Conservation (phyloP, 2,888 invertebrate species). For the Troides helena region DNA sequence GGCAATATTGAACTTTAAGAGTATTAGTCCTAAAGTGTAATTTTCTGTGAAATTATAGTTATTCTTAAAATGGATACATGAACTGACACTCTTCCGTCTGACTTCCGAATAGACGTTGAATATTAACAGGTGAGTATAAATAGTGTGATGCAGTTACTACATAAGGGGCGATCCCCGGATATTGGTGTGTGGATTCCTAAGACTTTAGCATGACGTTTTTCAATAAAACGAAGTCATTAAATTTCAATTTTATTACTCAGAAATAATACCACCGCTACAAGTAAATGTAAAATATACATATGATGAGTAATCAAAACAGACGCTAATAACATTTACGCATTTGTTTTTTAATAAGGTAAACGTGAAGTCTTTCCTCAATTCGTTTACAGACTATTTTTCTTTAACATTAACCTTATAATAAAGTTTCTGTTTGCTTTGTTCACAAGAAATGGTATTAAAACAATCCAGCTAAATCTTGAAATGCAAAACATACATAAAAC, state of each 20-base stretch:
- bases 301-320: background rate
- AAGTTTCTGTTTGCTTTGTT: background rate
- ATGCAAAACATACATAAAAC: too few species aligned
- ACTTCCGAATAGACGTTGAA: slow-evolving; percentile 5
- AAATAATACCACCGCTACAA: background rate
- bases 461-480: too few species aligned
- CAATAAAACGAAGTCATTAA: slow-evolving; percentile 10
- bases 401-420: background rate
- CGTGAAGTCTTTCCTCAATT: background rate
- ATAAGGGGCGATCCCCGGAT: slow-evolving; percentile 18
- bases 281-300: background rate
- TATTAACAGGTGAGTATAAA: slow-evolving; percentile 4
- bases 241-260: slow-evolving; percentile 16
- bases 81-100: slow-evolving; percentile 9
- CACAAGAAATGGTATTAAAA: background rate
- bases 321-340: background rate
- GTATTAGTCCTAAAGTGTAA: background rate
- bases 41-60: background rate
- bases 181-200: slow-evolving; percentile 11
- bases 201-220: background rate
- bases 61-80: slow-evolving; percentile 3
- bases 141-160: background rate
- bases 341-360: background rate
- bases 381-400: background rate
- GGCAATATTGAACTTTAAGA: slow-evolving; percentile 13